Evolutionary conservation across 1,140 invertebrate genomes (phyloP), one percentile per base, ranked within the genome.

Genomic region (Lerema accius): DNA sequence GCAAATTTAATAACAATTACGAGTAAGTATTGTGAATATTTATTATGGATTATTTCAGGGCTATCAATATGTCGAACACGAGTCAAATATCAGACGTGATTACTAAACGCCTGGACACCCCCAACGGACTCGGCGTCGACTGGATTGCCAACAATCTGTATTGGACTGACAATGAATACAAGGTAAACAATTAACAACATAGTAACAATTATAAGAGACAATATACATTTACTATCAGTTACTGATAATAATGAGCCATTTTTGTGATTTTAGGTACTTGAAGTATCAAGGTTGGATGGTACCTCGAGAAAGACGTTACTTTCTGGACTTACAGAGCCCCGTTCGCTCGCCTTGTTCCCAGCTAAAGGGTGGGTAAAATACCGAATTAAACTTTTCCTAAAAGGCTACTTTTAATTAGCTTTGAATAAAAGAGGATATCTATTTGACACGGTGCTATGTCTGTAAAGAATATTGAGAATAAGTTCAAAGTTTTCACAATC

Each of bases 91-190:
- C 19, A 10, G 55, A 91, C 67, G 92, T 92, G 0, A 89, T 96
- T 11, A 85, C 95, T 39, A 86, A 89, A 46, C 92, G 93, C 45
- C 65, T 94, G 60, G 86, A 94, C 64, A 93, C 93, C 67, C 95
- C 96, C 3, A 95, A 97, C 78, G 95, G 96, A 28, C 84, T 98
- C 23, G 96, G 95, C 0, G 93, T 98, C 0, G 97, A 98, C 82
- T 98, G 96, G 96, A 92, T 98, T 49, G 94, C 95, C 10, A 93
- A 96, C 58, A 98, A 98, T 81, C 92, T 98, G 13, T 98, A 98
- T 81, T 98, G 96, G 96, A 96, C 96, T 0, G 96, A 97, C 79
- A 95, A 95, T 39, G 94, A 94, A 46, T 93, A 95, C 15, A 96
- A 96, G 84, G 92, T 95, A 72, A 56, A 58, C 2, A 17, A 51